Evolutionary conservation across 2,113 vertebrate genomes (phyloP), one percentile per base, ranked within the genome.

Genomic region (Seriola dumerili): DNA sequence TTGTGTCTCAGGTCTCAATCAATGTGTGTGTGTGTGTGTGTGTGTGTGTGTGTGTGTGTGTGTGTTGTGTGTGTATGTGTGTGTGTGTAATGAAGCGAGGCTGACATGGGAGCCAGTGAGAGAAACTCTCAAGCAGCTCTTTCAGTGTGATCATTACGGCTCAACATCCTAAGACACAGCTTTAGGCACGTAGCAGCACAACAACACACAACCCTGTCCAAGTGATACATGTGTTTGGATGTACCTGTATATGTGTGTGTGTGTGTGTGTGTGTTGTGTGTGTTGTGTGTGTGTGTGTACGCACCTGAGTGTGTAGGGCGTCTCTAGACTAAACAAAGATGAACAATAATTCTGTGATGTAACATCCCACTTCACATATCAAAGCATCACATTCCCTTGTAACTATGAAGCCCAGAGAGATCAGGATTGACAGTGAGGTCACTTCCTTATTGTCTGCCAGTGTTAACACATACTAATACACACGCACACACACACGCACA

Each of bases 391-490:
- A 76, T 40, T 55, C 32, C 44, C 29, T 21, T 50, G 46, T 40
- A 66, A 70, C 17, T 57, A 46, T 75, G 66, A 78, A 76, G 80
- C 76, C 62, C 64, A 59, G n/a, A 81, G 79, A 80, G 50, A 69
- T 59, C 23, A 21, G 61, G 71, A 55, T 65, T 21, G 25, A 76
- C 57, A 72, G 72, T 87, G 77, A 89, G 74, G 79, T 93, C 81
- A 89, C 70, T 88, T 94, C 81, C 76, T 80, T 62, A 64, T 59
- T 61, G 81, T 57, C 80, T 77, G 86, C 57, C 85, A 85, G 48
- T 52, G 52, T 36, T 88, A 76, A 84, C 76, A 81, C 78, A 86
- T n/a, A 75, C 40, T 64, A 14, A 64, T 10, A 10, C 65, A 81
- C n/a, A 72, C 19, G 23, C 25, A 4, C 23, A 29, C 21, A 2